phyloP scores from a whole-genome alignment of 2,113 vertebrate genomes.

The Oceanites oceanicus region DNA sequence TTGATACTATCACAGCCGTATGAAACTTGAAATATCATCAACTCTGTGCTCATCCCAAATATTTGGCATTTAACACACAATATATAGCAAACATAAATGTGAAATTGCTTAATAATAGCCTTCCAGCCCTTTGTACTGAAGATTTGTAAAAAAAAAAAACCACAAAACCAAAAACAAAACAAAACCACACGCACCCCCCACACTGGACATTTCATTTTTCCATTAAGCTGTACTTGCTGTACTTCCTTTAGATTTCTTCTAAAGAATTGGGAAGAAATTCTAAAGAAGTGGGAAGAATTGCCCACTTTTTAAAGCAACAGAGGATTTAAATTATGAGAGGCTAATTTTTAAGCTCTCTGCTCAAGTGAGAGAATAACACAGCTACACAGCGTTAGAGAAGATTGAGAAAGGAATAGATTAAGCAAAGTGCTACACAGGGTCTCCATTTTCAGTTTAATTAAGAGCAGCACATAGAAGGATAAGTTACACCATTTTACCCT shows the following conservation, averaged over 20 bases:
- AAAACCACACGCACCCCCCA: too few relatives aligned
- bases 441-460: background rate
- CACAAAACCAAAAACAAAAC: too few relatives aligned
- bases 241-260: background rate
- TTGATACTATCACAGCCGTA: background rate
- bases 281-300: background rate
- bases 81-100: background rate
- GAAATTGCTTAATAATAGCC: background rate
- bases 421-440: background rate
- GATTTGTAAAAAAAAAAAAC: background rate
- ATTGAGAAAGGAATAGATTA: background rate
- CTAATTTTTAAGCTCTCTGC: background rate
- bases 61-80: background rate
- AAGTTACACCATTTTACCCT: background rate
- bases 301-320: background rate
- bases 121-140: background rate
- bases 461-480: background rate
- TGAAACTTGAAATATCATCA: background rate
- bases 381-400: background rate
- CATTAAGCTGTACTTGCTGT: background rate
- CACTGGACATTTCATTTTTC: background rate
- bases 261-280: too few relatives aligned
- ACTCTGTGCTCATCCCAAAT: background rate
- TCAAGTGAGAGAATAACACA: background rate
- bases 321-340: background rate